phyloP scores from a whole-genome alignment of 2,888 invertebrate species.

The Kryphioiulus occultus region DNA sequence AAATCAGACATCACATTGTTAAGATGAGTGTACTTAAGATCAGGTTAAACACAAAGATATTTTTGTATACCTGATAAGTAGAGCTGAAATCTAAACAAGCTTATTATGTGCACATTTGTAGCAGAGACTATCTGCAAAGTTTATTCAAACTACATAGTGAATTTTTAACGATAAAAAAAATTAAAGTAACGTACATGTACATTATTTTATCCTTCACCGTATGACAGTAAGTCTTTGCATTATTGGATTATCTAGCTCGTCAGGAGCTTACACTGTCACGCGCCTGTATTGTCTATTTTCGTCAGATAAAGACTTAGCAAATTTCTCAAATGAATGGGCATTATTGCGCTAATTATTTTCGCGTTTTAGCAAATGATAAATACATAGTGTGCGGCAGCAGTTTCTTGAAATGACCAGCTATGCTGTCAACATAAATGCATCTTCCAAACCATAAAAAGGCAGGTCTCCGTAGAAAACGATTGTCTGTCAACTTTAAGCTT shows the following conservation, averaged over 20 bases:
- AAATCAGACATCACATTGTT: no score
- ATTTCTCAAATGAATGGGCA: conserved; percentile 6
- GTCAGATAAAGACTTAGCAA: neutral
- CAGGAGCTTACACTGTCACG: neutral
- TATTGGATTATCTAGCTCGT: conserved; percentile 4
- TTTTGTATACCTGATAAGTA: no score
- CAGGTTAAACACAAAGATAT: no score
- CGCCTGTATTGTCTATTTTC: neutral
- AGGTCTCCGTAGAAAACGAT: neutral
- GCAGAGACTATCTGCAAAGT: no score
- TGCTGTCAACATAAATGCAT: neutral
- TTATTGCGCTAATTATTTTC: neutral
- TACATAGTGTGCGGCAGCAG: neutral
- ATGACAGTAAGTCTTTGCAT: conserved; percentile 32
- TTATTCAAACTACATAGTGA: no score
- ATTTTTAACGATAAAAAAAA: no score
- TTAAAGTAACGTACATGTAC: no score
- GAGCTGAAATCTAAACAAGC: no score
- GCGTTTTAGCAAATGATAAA: neutral
- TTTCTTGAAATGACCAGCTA: neutral
- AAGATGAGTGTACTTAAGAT: no score
- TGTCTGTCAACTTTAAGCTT: conserved; percentile 12
- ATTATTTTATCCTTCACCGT: neutral
- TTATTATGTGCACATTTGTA: no score
- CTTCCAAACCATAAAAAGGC: neutral